phyloP scores from a whole-genome alignment of 2,113 vertebrate genomes.

The Otis tarda region DNA sequence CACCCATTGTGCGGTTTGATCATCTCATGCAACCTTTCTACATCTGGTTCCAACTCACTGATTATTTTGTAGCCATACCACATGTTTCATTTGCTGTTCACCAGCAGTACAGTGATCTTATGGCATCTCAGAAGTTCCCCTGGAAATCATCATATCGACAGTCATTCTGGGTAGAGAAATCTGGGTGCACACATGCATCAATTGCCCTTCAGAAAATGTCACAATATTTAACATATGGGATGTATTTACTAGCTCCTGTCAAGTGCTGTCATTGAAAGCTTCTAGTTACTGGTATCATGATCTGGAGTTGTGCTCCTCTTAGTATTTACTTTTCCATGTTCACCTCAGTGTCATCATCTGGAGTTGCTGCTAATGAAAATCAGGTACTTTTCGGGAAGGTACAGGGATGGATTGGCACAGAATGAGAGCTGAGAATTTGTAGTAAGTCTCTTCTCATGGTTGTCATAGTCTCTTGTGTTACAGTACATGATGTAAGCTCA shows the following conservation, averaged over 20 bases:
- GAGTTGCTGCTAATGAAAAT: background rate
- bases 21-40: background rate
- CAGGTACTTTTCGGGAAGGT: background rate
- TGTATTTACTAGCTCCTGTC: background rate
- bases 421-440: background rate
- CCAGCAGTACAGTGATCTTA: background rate
- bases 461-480: background rate
- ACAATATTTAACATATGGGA: background rate
- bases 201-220: constrained; percentile 14
- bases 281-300: background rate
- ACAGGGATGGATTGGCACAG: background rate
- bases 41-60: background rate
- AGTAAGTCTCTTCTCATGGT: background rate
- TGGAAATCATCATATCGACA: background rate
- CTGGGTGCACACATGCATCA: background rate
- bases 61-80: background rate
- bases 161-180: background rate
- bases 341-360: background rate
- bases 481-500: background rate
- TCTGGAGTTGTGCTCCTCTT: background rate
- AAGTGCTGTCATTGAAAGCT: background rate
- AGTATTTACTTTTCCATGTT: background rate
- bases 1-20: background rate
- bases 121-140: background rate
- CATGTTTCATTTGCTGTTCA: constrained; percentile 11